Base-by-base conservation (phyloP, 2,888 invertebrate genomes). In the Phytoseiulus persimilis region DNA sequence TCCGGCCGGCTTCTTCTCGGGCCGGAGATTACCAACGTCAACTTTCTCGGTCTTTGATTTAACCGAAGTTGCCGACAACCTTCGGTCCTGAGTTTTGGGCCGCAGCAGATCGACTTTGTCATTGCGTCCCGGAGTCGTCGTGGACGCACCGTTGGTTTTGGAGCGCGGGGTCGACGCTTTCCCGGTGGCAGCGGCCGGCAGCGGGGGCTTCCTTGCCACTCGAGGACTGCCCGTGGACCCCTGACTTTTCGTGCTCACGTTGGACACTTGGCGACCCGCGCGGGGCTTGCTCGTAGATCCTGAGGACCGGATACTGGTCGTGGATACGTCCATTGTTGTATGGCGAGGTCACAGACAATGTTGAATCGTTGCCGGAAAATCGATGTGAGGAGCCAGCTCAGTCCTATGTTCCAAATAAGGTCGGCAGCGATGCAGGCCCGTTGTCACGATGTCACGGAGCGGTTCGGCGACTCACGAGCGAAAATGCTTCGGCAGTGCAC, bases 151-250 rank as follows among this genome's bases (percentile, higher is more conserved):
- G 45, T 33, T 32, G 14, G 39, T 32, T 32, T 32, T 45, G 5
- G 87, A 39, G 87, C 87, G 87, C 32, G 87, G 45, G 5, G 33
- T 45, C 32, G 33, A 23, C 33, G 87, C 31, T 87, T 33, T 39
- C 28, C 87, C 87, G 28, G 5, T 65, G 65, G 65, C 65, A 18
- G 65, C 65, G 5, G 65, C 28, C 2, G 65, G 65, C 18, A 65
- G 23, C 65, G 65, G 65, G 1, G 65, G 28, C 45, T 87, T 87
- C 6, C 87, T n/a, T 14, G 39, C 31, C 87, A 87, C 18, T 45
- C 33, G 32, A n/a, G 87, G 87, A 45, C 87, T 87, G 28, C 87
- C 87, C n/a, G 87, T 87, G 11, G 87, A 87, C n/a, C 87, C 65
- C 65, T 65, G 87, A 33, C 87, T 87, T 33, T 45, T 33, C 39